Evolutionary conservation across 2,113 vertebrate genomes (phyloP).

Genomic region (Orientallactaga bullata): DNA sequence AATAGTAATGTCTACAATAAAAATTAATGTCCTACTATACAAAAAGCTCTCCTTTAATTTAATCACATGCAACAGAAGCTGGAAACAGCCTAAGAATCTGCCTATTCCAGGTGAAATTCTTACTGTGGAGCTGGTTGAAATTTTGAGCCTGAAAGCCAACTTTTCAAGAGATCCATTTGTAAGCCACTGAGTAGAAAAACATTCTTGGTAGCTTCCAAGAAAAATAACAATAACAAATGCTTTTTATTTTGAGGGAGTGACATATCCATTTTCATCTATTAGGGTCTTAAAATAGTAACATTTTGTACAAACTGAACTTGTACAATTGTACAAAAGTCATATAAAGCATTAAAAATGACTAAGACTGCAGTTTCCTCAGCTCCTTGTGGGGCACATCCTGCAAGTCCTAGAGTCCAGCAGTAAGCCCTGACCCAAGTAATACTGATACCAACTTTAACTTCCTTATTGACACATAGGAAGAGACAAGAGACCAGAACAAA

Average conservation of each 20-base stretch:
- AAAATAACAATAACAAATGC: slow-evolving; percentile 40
- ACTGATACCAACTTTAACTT: not conserved
- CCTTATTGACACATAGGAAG: not conserved
- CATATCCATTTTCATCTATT: not conserved
- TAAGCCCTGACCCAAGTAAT: not conserved
- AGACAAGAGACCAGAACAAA: not conserved
- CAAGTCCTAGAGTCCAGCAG: not conserved
- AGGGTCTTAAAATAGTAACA: slow-evolving; percentile 72
- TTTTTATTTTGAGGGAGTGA: slow-evolving; percentile 36
- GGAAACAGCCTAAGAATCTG: not conserved
- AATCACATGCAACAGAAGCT: slow-evolving; percentile 9
- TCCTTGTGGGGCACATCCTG: not conserved
- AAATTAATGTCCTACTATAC: not conserved
- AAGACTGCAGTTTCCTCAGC: not conserved
- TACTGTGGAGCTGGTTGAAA: not conserved
- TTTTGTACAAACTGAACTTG: slow-evolving; percentile 56
- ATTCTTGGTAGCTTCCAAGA: not conserved
- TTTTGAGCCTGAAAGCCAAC: not conserved
- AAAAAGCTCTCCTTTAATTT: slow-evolving; percentile 3
- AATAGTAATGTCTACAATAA: slow-evolving; percentile 14
- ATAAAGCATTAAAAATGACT: not conserved
- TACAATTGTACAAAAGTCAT: not conserved
- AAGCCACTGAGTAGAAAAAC: not conserved
- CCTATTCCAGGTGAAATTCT: slow-evolving; percentile 28
- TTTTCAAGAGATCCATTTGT: not conserved